phyloP scores from a whole-genome alignment of 1,140 invertebrate genomes.

The Drosophila bifasciata region DNA sequence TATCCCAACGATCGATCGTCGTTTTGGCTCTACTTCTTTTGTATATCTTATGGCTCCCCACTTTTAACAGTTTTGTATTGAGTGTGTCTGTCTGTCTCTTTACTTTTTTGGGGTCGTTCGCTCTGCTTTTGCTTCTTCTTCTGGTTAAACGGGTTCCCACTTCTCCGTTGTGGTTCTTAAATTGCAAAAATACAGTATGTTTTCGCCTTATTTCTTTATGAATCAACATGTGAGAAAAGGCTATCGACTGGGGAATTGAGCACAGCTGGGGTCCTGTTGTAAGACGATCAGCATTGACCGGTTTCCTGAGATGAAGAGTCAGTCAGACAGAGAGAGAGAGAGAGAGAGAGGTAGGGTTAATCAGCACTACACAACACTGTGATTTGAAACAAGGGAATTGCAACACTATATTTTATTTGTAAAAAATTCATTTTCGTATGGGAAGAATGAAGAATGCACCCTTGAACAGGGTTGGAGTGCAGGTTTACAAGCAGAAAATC shows the following conservation, averaged over 20 bases:
- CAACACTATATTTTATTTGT: too few relatives aligned
- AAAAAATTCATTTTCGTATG: too few relatives aligned
- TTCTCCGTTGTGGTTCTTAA: constrained; percentile 36
- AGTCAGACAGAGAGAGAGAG: neutral
- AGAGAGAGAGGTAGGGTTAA: too few relatives aligned
- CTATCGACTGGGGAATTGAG: constrained; percentile 8
- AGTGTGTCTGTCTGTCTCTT: constrained; percentile 36
- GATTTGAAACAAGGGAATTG: too few relatives aligned
- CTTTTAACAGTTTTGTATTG: constrained; percentile 24
- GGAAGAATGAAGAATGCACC: too few relatives aligned
- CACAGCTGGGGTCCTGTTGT: constrained; percentile 17
- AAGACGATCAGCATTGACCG: constrained; percentile 7
- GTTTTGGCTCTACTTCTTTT: constrained; percentile 20
- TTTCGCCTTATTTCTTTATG: constrained; percentile 32
- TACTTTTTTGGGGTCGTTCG: constrained; percentile 48
- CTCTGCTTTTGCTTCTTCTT: constrained; percentile 31
- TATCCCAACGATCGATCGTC: constrained; percentile 57
- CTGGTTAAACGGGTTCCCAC: constrained; percentile 53
- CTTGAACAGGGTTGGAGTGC: too few relatives aligned
- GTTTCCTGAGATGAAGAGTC: constrained; percentile 15
- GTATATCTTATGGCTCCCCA: constrained; percentile 34
- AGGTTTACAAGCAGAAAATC: too few relatives aligned
- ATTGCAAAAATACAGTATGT: constrained; percentile 2
- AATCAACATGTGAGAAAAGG: constrained; percentile 61
- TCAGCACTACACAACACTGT: too few relatives aligned